These are phyloP conservation scores for Anniella stebbinsi DNA, from an alignment of 2,797 vertebrate species.

Conservation along the genomic window DNA sequence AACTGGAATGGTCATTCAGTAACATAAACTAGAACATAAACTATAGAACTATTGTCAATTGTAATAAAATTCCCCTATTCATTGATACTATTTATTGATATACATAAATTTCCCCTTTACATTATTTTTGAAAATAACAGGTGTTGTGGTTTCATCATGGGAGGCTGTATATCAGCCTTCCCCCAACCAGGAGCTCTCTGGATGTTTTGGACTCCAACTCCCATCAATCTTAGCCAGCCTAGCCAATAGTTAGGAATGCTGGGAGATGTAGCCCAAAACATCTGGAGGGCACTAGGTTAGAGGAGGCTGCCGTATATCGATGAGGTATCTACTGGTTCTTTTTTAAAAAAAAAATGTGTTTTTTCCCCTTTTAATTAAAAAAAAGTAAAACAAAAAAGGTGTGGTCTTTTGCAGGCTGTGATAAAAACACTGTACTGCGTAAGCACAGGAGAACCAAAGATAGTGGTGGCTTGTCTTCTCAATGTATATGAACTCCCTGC, in stretches of 20 bases:
- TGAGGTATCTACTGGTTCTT: neutral
- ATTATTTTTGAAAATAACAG: neutral
- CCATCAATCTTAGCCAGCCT: too few species aligned
- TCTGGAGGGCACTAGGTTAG: too few species aligned
- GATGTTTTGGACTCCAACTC: too few species aligned
- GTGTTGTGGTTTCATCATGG: neutral
- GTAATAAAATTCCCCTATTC: neutral
- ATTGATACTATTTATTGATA: neutral
- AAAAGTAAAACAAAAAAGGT: neutral
- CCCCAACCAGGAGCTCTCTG: too few species aligned
- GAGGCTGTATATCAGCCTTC: neutral
- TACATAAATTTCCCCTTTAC: neutral
- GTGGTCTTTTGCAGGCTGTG: constrained; percentile 49
- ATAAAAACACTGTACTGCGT: constrained; percentile 28
- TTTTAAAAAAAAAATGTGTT: neutral
- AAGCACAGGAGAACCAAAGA: neutral
- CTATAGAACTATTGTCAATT: neutral
- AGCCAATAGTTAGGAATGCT: too few species aligned
- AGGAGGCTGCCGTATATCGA: neutral
- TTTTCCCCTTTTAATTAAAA: neutral
- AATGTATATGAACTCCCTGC: neutral
- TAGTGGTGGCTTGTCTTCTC: constrained; percentile 36
- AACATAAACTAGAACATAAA: neutral
- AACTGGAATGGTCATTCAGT: neutral
- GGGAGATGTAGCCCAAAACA: too few species aligned